phyloP scores from a whole-genome alignment of 1,140 invertebrate genomes.

The Aporrectodea caliginosa region DNA sequence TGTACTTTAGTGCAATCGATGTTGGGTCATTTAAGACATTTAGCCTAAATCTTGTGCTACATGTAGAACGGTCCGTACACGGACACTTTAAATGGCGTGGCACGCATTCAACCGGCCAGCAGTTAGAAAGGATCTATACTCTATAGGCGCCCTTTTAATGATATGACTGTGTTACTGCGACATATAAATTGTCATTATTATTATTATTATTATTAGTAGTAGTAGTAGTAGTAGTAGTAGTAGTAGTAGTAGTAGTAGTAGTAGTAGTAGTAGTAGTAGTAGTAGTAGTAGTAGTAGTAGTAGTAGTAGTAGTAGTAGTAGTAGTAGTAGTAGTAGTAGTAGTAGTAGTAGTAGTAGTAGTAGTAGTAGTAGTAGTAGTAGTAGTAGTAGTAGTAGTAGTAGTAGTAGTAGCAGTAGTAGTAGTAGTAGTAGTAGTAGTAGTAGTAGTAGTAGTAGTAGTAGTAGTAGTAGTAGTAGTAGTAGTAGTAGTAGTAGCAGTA shows the following conservation, averaged over 20 bases:
- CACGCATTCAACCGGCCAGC: no score
- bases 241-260: slow-evolving; percentile 25
- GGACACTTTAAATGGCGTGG: no score
- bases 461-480: slow-evolving; percentile 15
- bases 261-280: slow-evolving; percentile 23
- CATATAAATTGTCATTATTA: no score
- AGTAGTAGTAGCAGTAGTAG: slow-evolving; percentile 13
- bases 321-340: slow-evolving; percentile 20
- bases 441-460: slow-evolving; percentile 13
- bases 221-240: slow-evolving; percentile 25
- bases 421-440: slow-evolving; percentile 15
- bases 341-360: slow-evolving; percentile 23
- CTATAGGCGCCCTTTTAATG: no score
- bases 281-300: slow-evolving; percentile 22
- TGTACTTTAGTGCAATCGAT: no score
- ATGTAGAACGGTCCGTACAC: no score
- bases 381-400: slow-evolving; percentile 25
- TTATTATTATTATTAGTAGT: no score
- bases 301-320: slow-evolving; percentile 17
- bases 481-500: slow-evolving; percentile 18
- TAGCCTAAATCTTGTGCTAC: no score
- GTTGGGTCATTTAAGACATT: no score
- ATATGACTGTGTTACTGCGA: neutral
- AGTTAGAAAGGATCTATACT: no score
- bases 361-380: slow-evolving; percentile 25